These are phyloP conservation scores for Steinernema feltiae DNA, from an alignment of 1,140 invertebrate genomes.

Conservation along the genomic window DNA sequence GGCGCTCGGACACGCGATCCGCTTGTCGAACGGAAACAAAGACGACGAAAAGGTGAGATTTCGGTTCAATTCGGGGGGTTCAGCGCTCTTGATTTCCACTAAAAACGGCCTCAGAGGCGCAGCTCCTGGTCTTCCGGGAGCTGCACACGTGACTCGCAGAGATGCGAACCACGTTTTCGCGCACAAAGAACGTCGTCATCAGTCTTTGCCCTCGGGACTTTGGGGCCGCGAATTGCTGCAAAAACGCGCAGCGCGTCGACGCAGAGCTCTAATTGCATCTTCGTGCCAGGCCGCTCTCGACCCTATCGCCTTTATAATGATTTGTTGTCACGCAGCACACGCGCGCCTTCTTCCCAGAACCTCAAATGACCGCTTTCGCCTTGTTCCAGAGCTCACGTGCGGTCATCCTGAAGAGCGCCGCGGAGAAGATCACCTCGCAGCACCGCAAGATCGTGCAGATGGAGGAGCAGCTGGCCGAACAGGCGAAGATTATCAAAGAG, in stretches of 20 bases:
- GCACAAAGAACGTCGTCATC: not conserved
- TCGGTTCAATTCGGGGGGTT: not conserved
- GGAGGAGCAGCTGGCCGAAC: not conserved
- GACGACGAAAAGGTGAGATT: constrained; percentile 32
- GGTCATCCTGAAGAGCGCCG: not conserved
- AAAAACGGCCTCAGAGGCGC: not conserved
- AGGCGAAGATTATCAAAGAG: not conserved
- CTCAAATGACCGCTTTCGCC: not conserved
- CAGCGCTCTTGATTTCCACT: not conserved
- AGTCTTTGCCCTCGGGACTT: not conserved
- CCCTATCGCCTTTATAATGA: not conserved
- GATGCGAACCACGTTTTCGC: no score
- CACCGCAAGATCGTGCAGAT: not conserved
- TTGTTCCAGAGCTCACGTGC: not conserved
- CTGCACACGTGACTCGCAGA: no score
- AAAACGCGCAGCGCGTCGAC: not conserved
- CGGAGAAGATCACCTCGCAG: not conserved
- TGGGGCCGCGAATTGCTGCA: not conserved
- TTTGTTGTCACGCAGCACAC: constrained; percentile 4
- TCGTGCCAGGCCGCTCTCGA: not conserved
- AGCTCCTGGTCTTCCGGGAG: no score
- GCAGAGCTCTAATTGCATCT: not conserved
- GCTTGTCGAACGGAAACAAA: constrained; percentile 29
- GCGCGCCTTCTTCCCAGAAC: not conserved
- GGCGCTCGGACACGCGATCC: constrained; percentile 27